A percentile compares a stretch with the other conserved stretches of the same genome.
Evolutionary conservation across 2,113 vertebrate genomes (phyloP).

Genomic region (Dermatemys mawii): DNA sequence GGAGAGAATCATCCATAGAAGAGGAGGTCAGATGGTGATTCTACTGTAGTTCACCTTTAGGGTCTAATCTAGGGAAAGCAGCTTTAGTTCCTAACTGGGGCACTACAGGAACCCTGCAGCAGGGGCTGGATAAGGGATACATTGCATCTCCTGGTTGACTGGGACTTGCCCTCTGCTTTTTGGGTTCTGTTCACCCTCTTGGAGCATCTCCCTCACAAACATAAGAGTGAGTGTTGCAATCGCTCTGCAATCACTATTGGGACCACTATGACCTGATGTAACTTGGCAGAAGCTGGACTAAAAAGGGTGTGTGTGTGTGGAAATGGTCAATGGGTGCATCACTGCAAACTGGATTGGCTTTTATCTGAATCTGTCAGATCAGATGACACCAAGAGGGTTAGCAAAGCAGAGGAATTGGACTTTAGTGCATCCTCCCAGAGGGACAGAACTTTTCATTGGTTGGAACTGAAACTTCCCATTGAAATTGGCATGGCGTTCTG

Average conservation of each 20-base stretch:
- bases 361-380: background rate
- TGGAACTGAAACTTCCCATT: background rate
- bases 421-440: background rate
- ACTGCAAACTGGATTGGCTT: background rate
- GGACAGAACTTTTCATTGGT: background rate
- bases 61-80: background rate
- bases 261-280: background rate
- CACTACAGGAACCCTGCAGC: background rate
- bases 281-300: rapidly evolving
- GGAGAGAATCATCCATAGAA: background rate
- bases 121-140: background rate
- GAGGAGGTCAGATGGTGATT: background rate
- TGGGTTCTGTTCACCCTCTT: background rate
- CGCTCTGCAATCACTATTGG: background rate
- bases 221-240: background rate
- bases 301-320: rapidly evolving
- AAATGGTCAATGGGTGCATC: background rate
- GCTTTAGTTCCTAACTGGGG: background rate
- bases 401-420: background rate
- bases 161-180: background rate
- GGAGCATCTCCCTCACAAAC: background rate
- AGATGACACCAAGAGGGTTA: background rate
- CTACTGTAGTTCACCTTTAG: background rate
- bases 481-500: background rate
- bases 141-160: background rate